Base-by-base conservation (phyloP, 2,888 invertebrate species). In the Amblyjoppa fuscipennis region DNA sequence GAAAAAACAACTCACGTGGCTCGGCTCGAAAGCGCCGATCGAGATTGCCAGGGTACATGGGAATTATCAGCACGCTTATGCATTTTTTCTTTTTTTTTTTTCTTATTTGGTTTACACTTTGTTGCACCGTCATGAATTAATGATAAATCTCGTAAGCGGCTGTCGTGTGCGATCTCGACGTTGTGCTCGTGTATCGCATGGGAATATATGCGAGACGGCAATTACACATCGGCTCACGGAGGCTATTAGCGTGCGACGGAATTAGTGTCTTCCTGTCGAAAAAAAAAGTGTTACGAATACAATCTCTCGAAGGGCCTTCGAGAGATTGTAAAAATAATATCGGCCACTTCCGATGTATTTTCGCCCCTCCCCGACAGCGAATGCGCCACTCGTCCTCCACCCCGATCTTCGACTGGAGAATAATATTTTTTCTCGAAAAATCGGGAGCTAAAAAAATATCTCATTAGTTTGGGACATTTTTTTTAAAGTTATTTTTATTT, bases 41-140 rank as follows among this genome's bases (percentile, higher is more conserved):
- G 49, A 64, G 41, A 64, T 61, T 61, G 31, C 20, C 61, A 11
- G 5, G 16, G 9, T 20, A 59, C 9, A n/a, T 41, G 70, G 20
- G 34, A 64, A 79, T 80, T 80, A 84, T 80, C 80, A 75, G 69
- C 83, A 75, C 75, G 66, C 80, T 76, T 79, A 51, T n/a, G 3
- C 13, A 11, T 11, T 61, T 61, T 61, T 59, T 59, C 13, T 3
- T 11, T 16, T 28, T 16, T 59, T 59, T 82, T 66, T 41, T 75
- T 38, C 38, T 9, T 9, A 38, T 38, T 38, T 9, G 38, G 9
- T 85, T 80, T 82, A 71, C 34, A 80, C 80, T 85, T 77, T 83
- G 68, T 80, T 53, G 82, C 71, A 82, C 41, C 51, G 59, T 64
- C 70, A 83, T 68, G 73, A 79, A 85, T 76, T 53, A 80, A 73